These are phyloP conservation scores for Philereme transversata DNA, from an alignment of 2,888 invertebrate species.

Conservation along the genomic window DNA sequence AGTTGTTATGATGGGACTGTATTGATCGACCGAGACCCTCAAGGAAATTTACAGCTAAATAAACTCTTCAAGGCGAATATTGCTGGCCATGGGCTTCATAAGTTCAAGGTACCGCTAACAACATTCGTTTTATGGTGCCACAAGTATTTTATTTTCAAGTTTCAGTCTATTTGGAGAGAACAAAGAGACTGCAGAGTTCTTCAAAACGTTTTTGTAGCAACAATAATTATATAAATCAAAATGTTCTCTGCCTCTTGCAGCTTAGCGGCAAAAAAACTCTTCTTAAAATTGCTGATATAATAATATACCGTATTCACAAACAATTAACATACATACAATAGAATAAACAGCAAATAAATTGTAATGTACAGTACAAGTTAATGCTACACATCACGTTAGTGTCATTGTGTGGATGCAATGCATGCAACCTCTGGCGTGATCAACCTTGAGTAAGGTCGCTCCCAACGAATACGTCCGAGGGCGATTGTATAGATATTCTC, in stretches of 20 bases:
- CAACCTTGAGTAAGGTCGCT: slow-evolving; percentile 35
- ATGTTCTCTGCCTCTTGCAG: too few species aligned
- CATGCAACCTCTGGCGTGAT: slow-evolving; percentile 26
- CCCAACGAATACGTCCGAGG: slow-evolving; percentile 29
- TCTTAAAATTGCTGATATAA: too few species aligned
- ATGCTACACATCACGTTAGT: slow-evolving; percentile 18
- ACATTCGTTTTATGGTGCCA: not conserved
- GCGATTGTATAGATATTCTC: slow-evolving; percentile 18
- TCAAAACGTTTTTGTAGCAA: too few species aligned
- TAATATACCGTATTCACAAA: too few species aligned
- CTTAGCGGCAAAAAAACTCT: too few species aligned
- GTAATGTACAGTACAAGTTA: slow-evolving; percentile 14
- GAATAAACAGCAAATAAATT: slow-evolving; percentile 1
- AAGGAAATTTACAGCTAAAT: slow-evolving; percentile 10
- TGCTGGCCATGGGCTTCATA: slow-evolving; percentile 5
- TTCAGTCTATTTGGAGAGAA: too few species aligned
- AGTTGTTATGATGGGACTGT: slow-evolving; percentile 1
- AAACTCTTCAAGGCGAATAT: slow-evolving; percentile 5
- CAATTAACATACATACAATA: not conserved
- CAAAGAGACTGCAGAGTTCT: too few species aligned
- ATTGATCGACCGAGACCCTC: slow-evolving; percentile 14
- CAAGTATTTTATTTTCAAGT: too few species aligned
- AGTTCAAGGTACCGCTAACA: slow-evolving; percentile 6
- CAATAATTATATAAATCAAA: too few species aligned
- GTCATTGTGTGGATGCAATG: slow-evolving; percentile 34